phyloP scores from a whole-genome alignment of 2,113 vertebrate genomes.

The Donacobius atricapilla region DNA sequence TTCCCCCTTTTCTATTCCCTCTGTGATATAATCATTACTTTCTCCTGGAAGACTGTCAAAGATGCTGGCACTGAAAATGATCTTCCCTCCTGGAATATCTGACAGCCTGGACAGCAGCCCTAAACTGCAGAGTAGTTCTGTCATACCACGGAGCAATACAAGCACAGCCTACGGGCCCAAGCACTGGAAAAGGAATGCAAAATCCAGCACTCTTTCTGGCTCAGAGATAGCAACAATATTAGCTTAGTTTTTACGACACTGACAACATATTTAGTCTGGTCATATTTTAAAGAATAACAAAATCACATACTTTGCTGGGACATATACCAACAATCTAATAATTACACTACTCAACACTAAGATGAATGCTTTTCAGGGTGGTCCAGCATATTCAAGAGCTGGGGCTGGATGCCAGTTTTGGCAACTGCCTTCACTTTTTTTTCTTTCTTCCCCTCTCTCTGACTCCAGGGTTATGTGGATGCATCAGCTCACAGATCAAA shows the following conservation, averaged over 20 bases:
- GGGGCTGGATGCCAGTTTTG: slow-evolving; percentile 37
- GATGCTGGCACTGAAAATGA: neutral
- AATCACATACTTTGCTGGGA: slow-evolving; percentile 48
- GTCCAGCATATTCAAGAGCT: slow-evolving; percentile 21
- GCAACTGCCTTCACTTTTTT: slow-evolving; percentile 21
- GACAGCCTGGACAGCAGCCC: neutral
- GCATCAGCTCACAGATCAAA: slow-evolving; percentile 46
- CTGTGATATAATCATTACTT: neutral
- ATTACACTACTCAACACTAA: slow-evolving; percentile 21
- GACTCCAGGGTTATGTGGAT: neutral
- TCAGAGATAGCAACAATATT: neutral
- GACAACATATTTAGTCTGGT: slow-evolving; percentile 63
- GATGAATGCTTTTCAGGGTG: slow-evolving; percentile 54
- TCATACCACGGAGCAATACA: neutral
- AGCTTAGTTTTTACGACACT: slow-evolving; percentile 12
- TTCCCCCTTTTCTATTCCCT: neutral
- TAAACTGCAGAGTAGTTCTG: neutral
- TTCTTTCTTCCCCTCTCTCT: neutral
- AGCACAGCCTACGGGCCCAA: neutral
- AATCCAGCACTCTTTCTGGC: neutral
- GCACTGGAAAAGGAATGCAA: neutral
- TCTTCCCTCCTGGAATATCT: neutral
- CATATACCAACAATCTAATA: slow-evolving; percentile 37
- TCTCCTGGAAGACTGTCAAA: neutral
- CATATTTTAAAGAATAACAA: slow-evolving; percentile 58